Base-by-base conservation (phyloP, 2,888 invertebrate species). In the Nesidiocoris tenuis region DNA sequence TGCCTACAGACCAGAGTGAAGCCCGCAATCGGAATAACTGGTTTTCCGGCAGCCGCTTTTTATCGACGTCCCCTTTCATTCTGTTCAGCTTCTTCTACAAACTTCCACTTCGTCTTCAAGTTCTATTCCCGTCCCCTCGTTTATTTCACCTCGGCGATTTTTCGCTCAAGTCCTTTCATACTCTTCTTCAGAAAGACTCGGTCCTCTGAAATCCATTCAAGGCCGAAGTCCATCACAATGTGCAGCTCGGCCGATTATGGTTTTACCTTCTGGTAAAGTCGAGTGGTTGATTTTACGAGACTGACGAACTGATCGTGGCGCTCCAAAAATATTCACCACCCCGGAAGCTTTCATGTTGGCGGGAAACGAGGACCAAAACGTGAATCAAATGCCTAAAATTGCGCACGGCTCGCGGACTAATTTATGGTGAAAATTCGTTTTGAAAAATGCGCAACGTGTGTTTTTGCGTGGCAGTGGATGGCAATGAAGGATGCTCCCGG, bases 401-500 rank as follows among this genome's bases (percentile, higher is more conserved):
- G 5, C 39, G 39, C 12, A 7, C 39, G 39, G 12, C 5, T 12
- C 39, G 39, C 39, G 3, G 39, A 7, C 39, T 67, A 54, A 67
- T 67, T 67, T 22, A 67, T 56, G 67, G 56, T 19, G 67, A 23
- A 67, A 67, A 67, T 12, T 67, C 56, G 22, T 67, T 67, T 67
- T 67, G 67, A 67, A 67, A 67, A 67, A 67, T 67, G 54, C 55
- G 54, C 67, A 39, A 39, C 39, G 39, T 39, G 67, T 54, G 67
- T 21, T 67, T 12, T 55, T 54, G 9, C 67, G 17, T 56, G 12
- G 18, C 16, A 59, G 25, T 22, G 54, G 22, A 22, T 61, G 63
- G 72, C 61, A 72, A 63, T 72, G 72, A 72, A 63, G 72, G 72
- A 72, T 72, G 72, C 72, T 72, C 54, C 39, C 63, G 63, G 72